A percentile compares a stretch with the other conserved stretches of the same genome.
phyloP scores from a whole-genome alignment of 2,113 vertebrate species.

The Eurypyga helias region DNA sequence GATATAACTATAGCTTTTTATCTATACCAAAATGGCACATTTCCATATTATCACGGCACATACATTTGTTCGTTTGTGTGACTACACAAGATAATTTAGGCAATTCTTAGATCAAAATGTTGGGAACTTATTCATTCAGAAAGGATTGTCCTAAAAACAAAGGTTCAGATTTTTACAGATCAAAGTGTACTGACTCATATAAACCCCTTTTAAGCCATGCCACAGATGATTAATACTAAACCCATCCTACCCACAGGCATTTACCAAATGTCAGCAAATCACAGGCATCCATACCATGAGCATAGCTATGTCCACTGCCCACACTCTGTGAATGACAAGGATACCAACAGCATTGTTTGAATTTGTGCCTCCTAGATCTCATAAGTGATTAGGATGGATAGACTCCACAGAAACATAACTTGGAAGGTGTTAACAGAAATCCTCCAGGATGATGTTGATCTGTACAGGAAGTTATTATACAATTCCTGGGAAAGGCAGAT shows the following conservation, averaged over 20 bases:
- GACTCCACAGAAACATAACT: background rate
- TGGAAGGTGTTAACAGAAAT: background rate
- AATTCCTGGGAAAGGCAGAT: background rate
- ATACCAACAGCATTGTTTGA: background rate
- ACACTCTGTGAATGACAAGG: background rate
- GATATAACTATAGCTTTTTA: background rate
- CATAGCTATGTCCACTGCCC: background rate
- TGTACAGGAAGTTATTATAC: background rate
- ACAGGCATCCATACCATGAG: background rate
- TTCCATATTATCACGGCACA: background rate
- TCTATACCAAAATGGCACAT: background rate
- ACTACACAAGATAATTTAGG: background rate
- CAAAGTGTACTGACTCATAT: background rate
- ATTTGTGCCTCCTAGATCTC: background rate
- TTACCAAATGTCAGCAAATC: conserved; percentile 10
- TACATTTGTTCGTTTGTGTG: fast-evolving
- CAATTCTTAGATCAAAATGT: background rate
- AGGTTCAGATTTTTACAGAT: background rate
- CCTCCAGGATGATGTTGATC: background rate
- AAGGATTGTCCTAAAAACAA: background rate
- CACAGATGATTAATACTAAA: background rate
- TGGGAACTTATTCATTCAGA: background rate
- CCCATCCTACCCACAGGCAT: background rate
- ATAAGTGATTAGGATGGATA: background rate
- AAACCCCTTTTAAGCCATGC: background rate